phyloP scores from a whole-genome alignment of 2,888 invertebrate species.

The Troilus luridus region DNA sequence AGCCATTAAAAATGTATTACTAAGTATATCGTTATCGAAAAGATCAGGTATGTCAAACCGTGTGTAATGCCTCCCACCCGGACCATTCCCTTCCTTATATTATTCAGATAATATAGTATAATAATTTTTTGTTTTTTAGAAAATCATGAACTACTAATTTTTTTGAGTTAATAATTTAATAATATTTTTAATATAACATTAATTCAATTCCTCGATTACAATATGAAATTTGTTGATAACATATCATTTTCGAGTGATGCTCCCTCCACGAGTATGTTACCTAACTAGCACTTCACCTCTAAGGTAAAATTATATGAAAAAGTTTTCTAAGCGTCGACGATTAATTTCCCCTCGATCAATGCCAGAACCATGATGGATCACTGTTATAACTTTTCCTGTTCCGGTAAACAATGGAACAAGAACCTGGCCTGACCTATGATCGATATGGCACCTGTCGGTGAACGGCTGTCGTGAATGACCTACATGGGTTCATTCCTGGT shows the following conservation, averaged over 20 bases:
- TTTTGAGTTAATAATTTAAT: too few species aligned
- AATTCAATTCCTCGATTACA: too few species aligned
- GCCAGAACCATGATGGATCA: not conserved
- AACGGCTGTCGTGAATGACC: not conserved
- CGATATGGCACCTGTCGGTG: not conserved
- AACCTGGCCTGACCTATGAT: not conserved
- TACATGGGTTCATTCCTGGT: too few species aligned
- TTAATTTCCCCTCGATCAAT: not conserved
- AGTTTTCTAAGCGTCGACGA: not conserved
- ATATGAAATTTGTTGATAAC: not conserved
- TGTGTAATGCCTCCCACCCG: too few species aligned
- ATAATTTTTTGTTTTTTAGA: too few species aligned
- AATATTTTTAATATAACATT: too few species aligned
- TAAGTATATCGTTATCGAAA: too few species aligned
- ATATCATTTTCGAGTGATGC: not conserved
- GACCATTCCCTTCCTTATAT: too few species aligned
- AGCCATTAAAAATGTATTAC: too few species aligned
- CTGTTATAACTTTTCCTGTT: not conserved
- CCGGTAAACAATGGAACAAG: slow-evolving; percentile 13
- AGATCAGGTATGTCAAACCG: too few species aligned
- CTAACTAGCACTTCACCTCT: not conserved
- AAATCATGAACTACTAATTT: too few species aligned
- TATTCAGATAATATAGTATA: too few species aligned
- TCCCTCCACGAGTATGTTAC: not conserved
- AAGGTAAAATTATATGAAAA: not conserved